Evolutionary conservation across 2,113 vertebrate genomes (phyloP), one percentile per base, ranked within the genome.

Genomic region (Oenanthe oenanthe): DNA sequence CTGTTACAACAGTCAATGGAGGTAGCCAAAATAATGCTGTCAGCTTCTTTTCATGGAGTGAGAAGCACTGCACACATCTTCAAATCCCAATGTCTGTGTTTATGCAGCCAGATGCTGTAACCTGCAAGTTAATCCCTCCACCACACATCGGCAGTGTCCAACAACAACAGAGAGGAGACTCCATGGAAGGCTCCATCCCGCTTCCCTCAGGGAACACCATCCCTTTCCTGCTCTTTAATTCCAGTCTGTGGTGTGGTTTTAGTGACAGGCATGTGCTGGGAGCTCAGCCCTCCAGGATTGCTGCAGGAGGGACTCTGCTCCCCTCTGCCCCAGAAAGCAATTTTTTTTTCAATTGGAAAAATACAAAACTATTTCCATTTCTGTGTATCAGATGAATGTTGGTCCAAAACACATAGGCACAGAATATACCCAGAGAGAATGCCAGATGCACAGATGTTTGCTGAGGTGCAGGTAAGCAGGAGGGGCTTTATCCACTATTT

Each of bases 201-300:
- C 81, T 42, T 14, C 54, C 58, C 7, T 10, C 16, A 43, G 53
- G 53, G 48, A 82, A 17, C 43, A 12, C 7, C 26, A 20, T 10
- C 42, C 65, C 47, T 42, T 3, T 25, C 40, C 87, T 81, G 5
- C 68, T 51, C 65, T 66, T n/a, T 10, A 22, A 1, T 14, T 36
- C 13, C 16, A 43, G 28, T 2, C 36, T 45, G 5, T 20, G 15
- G 24, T 9, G 17, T 16, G 14, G 4, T 9, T 50, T 54, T 12
- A 72, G 53, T 3, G 53, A 43, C 1, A 9, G 0, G 9, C 22
- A 40, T 0, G 0, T 34, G 65, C 47, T 18, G 50, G 32, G 29
- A 81, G 61, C 26, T 63, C 53, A 22, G 13, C 15, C 15, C 63
- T n/a, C 4, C 4, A 24, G 43, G 45, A n/a, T 2, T 79, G 77